Evolutionary conservation across 2,888 invertebrate species (phyloP).

Genomic region (Coelogynopora nodosa): DNA sequence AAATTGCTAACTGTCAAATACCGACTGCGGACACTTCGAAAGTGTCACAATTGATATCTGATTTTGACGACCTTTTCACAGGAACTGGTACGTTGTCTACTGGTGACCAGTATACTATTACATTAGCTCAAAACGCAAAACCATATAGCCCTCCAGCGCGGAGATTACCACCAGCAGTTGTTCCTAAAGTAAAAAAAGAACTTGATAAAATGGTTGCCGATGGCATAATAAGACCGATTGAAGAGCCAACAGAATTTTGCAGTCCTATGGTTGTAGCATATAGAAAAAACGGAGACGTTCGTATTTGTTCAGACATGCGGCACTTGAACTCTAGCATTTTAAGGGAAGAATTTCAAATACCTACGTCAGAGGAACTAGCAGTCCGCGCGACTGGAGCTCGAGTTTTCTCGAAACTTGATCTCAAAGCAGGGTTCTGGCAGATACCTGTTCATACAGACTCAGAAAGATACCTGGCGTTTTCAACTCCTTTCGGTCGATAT

Average conservation of each 20-base stretch:
- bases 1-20: neutral
- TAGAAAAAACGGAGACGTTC: neutral
- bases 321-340: neutral
- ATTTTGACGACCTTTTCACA: neutral
- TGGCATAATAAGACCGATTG: constrained; percentile 5
- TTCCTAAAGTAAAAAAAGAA: neutral
- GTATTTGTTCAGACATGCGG: neutral
- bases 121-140: neutral
- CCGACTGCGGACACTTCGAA: neutral
- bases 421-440: constrained; percentile 5
- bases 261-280: neutral
- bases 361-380: constrained; percentile 7
- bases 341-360: neutral
- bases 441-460: neutral
- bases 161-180: constrained; percentile 9
- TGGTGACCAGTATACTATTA: neutral
- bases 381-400: neutral
- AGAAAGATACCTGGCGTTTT: constrained; percentile 8
- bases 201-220: neutral
- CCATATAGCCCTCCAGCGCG: neutral
- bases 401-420: neutral
- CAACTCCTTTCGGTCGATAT: constrained; percentile 12
- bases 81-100: neutral
- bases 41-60: neutral
- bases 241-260: neutral